Conservation (phyloP, 2,888 invertebrate species). For the Eudemis profundana region DNA sequence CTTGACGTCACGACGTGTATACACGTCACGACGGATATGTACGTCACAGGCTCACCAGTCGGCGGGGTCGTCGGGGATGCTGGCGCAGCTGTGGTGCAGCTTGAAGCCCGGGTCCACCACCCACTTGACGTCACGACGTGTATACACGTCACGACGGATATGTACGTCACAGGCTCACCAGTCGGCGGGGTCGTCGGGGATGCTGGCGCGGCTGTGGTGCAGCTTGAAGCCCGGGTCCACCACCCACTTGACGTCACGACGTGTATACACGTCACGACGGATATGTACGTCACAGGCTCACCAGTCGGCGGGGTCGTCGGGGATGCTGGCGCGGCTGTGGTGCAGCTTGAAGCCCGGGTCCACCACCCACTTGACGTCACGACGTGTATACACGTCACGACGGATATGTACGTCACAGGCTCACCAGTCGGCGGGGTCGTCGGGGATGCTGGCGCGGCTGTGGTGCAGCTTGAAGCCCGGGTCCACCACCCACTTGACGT, state of each 20-base stretch:
- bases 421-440: constrained; percentile 73
- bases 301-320: constrained; percentile 72
- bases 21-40: no score
- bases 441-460: constrained; percentile 86
- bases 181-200: constrained; percentile 75
- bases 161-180: constrained; percentile 58
- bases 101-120: constrained; percentile 92
- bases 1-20: constrained; percentile 85
- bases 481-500: constrained; percentile 94
- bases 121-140: constrained; percentile 89
- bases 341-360: constrained; percentile 92
- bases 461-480: constrained; percentile 91
- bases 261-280: no score
- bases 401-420: background rate
- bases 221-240: constrained; percentile 91
- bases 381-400: no score
- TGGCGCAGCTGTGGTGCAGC: constrained; percentile 88
- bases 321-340: constrained; percentile 88
- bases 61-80: constrained; percentile 81
- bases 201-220: constrained; percentile 89
- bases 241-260: constrained; percentile 90
- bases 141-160: no score
- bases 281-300: constrained; percentile 45
- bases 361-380: constrained; percentile 92
- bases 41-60: constrained; percentile 61